Percentiles rank a stretch among this genome's conserved stretches.
Evolutionary conservation across 2,113 vertebrate species (phyloP).

Genomic region (Charadrius vociferus): DNA sequence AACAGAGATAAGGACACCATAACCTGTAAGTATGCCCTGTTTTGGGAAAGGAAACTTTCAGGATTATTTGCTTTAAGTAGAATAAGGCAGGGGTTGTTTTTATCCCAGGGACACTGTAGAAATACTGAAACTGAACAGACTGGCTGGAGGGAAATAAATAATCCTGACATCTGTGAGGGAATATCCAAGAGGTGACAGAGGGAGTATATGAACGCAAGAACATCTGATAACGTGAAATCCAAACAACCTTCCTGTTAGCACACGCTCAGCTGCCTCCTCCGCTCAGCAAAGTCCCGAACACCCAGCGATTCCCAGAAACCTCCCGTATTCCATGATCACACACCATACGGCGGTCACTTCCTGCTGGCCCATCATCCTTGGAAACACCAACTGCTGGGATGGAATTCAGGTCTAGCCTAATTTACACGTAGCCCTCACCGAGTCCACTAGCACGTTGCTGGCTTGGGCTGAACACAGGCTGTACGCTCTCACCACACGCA

Average conservation of each 20-base stretch:
- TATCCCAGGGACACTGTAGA: background rate
- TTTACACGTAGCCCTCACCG: background rate
- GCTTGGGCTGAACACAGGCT: background rate
- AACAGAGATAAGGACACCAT: background rate
- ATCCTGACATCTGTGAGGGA: background rate
- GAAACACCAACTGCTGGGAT: background rate
- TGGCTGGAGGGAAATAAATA: background rate
- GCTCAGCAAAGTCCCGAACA: background rate
- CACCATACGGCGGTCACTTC: background rate
- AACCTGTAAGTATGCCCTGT: background rate
- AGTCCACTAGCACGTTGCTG: background rate
- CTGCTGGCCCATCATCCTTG: background rate
- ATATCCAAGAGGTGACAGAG: constrained; percentile 6
- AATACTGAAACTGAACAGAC: background rate
- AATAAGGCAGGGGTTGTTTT: background rate
- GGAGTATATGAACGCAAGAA: background rate
- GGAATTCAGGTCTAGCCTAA: background rate
- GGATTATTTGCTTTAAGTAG: background rate
- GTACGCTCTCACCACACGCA: background rate
- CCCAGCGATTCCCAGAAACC: background rate
- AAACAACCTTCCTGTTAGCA: constrained; percentile 4
- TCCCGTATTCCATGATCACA: background rate
- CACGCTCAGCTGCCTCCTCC: background rate
- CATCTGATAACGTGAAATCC: background rate
- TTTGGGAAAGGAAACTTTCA: background rate